Conservation (phyloP, 2,113 vertebrate species). For the Telmatochromis sp. region DNA sequence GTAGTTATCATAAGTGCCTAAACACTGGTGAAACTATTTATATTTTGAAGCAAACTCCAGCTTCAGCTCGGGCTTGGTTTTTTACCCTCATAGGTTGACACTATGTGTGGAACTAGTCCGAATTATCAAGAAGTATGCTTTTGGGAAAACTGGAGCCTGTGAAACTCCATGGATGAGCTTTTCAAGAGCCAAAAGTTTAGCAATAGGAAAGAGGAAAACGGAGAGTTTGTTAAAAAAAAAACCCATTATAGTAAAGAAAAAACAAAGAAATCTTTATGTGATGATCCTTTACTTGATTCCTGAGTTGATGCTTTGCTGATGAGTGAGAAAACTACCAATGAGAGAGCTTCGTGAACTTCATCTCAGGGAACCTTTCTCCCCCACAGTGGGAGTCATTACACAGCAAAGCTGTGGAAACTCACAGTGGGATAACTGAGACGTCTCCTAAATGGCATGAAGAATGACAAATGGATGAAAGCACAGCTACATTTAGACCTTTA, state of each 20-base stretch:
- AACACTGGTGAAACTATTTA: neutral
- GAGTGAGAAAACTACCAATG: neutral
- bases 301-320: neutral
- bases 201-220: rapidly evolving
- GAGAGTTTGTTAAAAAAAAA: neutral
- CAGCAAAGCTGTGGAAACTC: neutral
- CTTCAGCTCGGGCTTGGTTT: neutral
- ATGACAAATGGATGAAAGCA: neutral
- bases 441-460: slow-evolving; percentile 12
- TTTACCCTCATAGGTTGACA: neutral
- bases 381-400: neutral
- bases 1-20: neutral
- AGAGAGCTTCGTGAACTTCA: neutral
- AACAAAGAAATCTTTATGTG: neutral
- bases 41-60: neutral
- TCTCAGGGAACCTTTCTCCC: neutral
- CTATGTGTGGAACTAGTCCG: neutral
- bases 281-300: neutral
- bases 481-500: neutral
- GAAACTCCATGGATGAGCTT: neutral
- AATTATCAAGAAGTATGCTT: neutral
- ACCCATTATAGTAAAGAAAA: too few species aligned
- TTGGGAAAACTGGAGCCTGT: neutral
- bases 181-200: rapidly evolving
- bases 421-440: neutral